Evolutionary conservation across 2,888 invertebrate species (phyloP), one percentile per base, ranked within the genome.

Genomic region (Drosophila borealis): DNA sequence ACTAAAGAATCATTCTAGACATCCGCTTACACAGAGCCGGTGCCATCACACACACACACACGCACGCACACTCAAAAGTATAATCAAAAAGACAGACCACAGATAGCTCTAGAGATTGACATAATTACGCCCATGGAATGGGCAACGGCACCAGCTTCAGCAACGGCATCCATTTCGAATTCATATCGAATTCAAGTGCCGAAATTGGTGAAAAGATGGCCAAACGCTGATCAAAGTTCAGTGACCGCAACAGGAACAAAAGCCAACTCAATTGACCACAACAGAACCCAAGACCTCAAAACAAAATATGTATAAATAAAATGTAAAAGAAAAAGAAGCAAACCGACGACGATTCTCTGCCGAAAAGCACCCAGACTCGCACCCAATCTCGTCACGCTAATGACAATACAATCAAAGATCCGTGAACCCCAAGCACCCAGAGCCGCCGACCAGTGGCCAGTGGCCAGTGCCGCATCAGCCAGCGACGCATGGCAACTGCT

Each of bases 401-500:
- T 87, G 84, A 84, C 84, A 78, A 80, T 69, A 84, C 75, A 80
- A 86, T 78, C 78, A 68, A 55, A 61, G 68, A 70, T 25, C 51
- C 46, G 36, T 71, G 63, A 70, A 64, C 70, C 17, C 57, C 11
- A 51, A 25, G n/a, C 33, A n/a, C 34, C 59, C 19, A 49, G 25
- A 14, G 11, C 41, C 45, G 33, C 41, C 45, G 33, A 11, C 11
- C 51, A n/a, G 21, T 19, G 19, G n/a, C 19, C 17, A 33, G 34
- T 33, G 54, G 49, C 59, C 50, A 62, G 46, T 57, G 64, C 39
- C 46, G 56, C 49, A 42, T 17, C 56, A 74, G 60, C 72, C 74
- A 82, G 76, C 86, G 80, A 76, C 72, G 73, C 71, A 74, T 78
- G 82, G 69, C 72, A 80, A 78, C 86, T 83, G 83, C 50, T 69